Evolutionary conservation across 2,113 vertebrate genomes (phyloP).

Genomic region (Theristicus caerulescens): DNA sequence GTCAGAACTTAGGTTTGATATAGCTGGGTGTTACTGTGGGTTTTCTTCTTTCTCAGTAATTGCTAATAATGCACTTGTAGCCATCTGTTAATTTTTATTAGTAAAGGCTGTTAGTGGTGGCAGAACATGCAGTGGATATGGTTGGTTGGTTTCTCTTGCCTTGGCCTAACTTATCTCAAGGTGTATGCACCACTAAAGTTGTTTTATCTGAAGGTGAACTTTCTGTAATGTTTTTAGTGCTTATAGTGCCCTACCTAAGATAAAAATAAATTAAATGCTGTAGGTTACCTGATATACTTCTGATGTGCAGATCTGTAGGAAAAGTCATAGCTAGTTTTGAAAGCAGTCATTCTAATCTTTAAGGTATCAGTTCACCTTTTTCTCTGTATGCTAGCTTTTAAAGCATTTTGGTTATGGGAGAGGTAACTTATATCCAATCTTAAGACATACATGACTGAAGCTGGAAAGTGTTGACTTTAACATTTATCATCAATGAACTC

Average conservation of each 20-base stretch:
- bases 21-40: background rate
- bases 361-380: background rate
- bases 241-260: background rate
- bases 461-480: background rate
- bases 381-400: background rate
- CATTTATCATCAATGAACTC: background rate
- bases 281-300: background rate
- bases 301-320: background rate
- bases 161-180: background rate
- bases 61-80: background rate
- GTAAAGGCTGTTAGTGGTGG: background rate
- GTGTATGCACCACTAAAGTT: background rate
- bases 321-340: background rate
- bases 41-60: background rate
- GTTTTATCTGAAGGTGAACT: background rate
- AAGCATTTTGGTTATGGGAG: background rate
- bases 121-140: background rate
- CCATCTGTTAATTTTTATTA: background rate
- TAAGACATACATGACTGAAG: background rate
- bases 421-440: background rate
- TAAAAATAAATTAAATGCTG: background rate
- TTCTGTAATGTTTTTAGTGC: background rate
- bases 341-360: background rate
- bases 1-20: background rate
- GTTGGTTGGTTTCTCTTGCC: background rate